Percentiles rank a stretch among this genome's conserved stretches.
Evolutionary conservation across 2,797 vertebrate genomes (phyloP).

Genomic region (Enoplosus armatus): DNA sequence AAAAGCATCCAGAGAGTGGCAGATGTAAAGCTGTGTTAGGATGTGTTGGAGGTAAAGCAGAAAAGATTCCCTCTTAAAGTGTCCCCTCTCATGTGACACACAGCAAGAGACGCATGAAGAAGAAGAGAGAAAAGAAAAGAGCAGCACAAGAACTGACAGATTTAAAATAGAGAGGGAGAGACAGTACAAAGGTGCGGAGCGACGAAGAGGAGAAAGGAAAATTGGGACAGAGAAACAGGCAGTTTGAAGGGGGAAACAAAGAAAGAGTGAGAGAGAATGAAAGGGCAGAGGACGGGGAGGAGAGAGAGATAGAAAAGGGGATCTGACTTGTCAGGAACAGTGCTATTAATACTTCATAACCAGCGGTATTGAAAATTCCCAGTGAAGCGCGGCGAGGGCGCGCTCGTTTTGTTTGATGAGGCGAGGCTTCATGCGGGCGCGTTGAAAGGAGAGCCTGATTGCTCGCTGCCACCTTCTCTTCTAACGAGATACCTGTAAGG

Average conservation of each 20-base stretch:
- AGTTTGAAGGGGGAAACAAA: conserved; percentile 65
- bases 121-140: conserved; percentile 33
- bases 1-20: conserved; percentile 22
- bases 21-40: conserved; percentile 39
- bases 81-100: conserved; percentile 54
- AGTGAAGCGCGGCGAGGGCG: conserved; percentile 69
- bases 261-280: conserved; percentile 53
- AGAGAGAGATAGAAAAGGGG: conserved; percentile 49
- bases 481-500: conserved; percentile 76
- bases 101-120: conserved; percentile 37
- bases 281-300: conserved; percentile 38
- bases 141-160: conserved; percentile 48
- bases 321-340: conserved; percentile 72
- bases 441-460: conserved; percentile 73
- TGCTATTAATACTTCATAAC: conserved; percentile 84
- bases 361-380: conserved; percentile 79
- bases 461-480: conserved; percentile 65
- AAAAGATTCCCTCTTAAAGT: conserved; percentile 34
- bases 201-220: conserved; percentile 51
- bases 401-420: conserved; percentile 76
- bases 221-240: conserved; percentile 56
- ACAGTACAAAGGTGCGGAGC: conserved; percentile 52
- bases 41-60: conserved; percentile 19
- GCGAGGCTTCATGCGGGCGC: conserved; percentile 60
- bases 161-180: conserved; percentile 58